These are phyloP conservation scores for Netelia virgata DNA, from an alignment of 2,888 invertebrate genomes.

Conservation along the genomic window DNA sequence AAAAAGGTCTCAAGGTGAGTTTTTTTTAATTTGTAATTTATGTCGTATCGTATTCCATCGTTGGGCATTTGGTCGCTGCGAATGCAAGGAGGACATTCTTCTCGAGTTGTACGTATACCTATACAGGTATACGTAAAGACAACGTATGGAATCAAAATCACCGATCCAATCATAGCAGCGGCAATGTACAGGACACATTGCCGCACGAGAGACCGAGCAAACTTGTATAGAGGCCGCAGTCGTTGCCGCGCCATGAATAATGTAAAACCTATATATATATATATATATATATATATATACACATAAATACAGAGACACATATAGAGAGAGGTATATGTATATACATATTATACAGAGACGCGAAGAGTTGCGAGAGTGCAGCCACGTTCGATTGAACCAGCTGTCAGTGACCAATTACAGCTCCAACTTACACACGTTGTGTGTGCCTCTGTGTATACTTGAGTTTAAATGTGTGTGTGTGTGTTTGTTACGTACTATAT, in stretches of 20 bases:
- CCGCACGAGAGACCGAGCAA: slow-evolving; percentile 52
- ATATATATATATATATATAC: slow-evolving; percentile 30
- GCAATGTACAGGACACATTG: slow-evolving; percentile 19
- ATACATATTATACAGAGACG: too few relatives aligned
- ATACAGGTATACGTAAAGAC: too few relatives aligned
- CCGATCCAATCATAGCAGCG: slow-evolving; percentile 38
- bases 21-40: too few relatives aligned
- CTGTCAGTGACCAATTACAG: slow-evolving; percentile 79
- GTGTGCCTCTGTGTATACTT: slow-evolving; percentile 7
- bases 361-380: slow-evolving; percentile 49
- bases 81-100: too few relatives aligned
- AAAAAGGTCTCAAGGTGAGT: too few relatives aligned
- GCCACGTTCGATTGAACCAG: slow-evolving; percentile 72
- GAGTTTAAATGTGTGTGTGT: not conserved
- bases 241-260: slow-evolving; percentile 72
- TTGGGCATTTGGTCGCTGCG: too few relatives aligned
- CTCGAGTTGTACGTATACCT: too few relatives aligned
- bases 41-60: too few relatives aligned
- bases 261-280: slow-evolving; percentile 67
- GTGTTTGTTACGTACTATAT: not conserved
- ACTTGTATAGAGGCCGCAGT: slow-evolving; percentile 56
- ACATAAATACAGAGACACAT: slow-evolving; percentile 2
- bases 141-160: slow-evolving; percentile 35
- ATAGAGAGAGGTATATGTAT: too few relatives aligned
- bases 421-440: slow-evolving; percentile 30